Percentiles rank a stretch among this genome's conserved stretches.
Evolutionary conservation across 2,797 vertebrate genomes (phyloP).

Genomic region (Enoplosus armatus): DNA sequence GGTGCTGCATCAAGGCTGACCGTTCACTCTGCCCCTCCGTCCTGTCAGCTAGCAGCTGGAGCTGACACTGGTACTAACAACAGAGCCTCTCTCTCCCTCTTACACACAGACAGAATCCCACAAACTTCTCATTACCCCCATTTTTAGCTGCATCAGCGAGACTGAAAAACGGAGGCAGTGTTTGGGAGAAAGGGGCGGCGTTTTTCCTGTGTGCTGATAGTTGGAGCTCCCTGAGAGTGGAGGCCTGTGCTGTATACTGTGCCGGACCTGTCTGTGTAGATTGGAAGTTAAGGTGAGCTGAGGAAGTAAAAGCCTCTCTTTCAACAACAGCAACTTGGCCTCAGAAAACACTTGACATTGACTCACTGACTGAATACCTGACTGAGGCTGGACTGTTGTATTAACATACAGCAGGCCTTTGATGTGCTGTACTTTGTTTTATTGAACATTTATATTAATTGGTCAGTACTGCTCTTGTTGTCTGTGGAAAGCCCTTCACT

Average conservation of each 20-base stretch:
- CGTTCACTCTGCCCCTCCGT: not conserved
- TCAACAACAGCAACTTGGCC: not conserved
- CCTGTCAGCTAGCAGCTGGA: constrained; percentile 42
- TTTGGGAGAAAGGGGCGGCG: not conserved
- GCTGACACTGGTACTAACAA: constrained; percentile 23
- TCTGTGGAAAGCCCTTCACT: not conserved
- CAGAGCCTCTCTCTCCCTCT: not conserved
- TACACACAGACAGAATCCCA: constrained; percentile 2
- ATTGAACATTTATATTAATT: not conserved
- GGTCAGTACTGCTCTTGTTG: not conserved
- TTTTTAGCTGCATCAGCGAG: constrained; percentile 38
- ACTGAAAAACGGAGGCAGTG: constrained; percentile 6
- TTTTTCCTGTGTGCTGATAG: constrained; percentile 3
- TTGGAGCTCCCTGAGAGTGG: constrained; percentile 4
- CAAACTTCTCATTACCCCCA: constrained; percentile 23
- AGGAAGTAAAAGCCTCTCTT: constrained; percentile 8
- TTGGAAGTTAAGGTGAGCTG: not conserved
- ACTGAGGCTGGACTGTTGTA: not conserved
- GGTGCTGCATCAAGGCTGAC: constrained; percentile 12
- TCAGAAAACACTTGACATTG: not conserved
- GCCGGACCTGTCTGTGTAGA: constrained; percentile 2
- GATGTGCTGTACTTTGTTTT: not conserved
- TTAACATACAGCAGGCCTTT: not conserved
- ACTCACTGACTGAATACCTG: not conserved
- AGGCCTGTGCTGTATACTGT: not conserved